These are phyloP conservation scores for Leptothorax acervorum DNA, from an alignment of 2,888 invertebrate species.

Conservation along the genomic window DNA sequence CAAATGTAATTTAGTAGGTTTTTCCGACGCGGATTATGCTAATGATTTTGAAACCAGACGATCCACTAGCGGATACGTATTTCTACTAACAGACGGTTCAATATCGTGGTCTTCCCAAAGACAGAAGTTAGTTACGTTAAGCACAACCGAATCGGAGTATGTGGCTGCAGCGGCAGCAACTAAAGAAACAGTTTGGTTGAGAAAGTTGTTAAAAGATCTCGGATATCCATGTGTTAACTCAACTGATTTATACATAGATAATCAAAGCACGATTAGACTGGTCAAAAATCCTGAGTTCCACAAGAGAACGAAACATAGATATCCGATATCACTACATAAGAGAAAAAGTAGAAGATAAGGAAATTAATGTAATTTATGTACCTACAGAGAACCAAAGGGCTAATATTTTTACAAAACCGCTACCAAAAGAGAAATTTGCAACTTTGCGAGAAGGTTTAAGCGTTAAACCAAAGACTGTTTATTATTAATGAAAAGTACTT, in stretches of 20 bases:
- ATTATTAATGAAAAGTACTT: not conserved
- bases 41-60: conserved; percentile 61
- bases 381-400: conserved; percentile 56
- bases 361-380: conserved; percentile 57
- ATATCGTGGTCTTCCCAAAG: conserved; percentile 67
- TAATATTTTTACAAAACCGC: conserved; percentile 66
- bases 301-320: conserved; percentile 70
- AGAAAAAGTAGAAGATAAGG: conserved; percentile 47
- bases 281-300: conserved; percentile 64
- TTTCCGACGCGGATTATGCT: conserved; percentile 62
- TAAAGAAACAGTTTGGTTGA: conserved; percentile 72
- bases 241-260: conserved; percentile 46
- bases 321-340: conserved; percentile 62
- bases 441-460: too few species aligned
- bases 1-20: conserved; percentile 36
- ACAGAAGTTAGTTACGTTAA: conserved; percentile 35
- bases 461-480: too few species aligned
- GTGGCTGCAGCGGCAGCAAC: conserved; percentile 70
- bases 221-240: not conserved
- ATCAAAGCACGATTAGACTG: conserved; percentile 64
- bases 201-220: conserved; percentile 58
- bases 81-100: conserved; percentile 32
- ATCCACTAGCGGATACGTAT: conserved; percentile 68
- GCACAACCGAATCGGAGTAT: conserved; percentile 68
- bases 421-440: conserved; percentile 46